These are phyloP conservation scores for Diadromus collaris DNA, from an alignment of 2,888 invertebrate species.

Conservation along the genomic window DNA sequence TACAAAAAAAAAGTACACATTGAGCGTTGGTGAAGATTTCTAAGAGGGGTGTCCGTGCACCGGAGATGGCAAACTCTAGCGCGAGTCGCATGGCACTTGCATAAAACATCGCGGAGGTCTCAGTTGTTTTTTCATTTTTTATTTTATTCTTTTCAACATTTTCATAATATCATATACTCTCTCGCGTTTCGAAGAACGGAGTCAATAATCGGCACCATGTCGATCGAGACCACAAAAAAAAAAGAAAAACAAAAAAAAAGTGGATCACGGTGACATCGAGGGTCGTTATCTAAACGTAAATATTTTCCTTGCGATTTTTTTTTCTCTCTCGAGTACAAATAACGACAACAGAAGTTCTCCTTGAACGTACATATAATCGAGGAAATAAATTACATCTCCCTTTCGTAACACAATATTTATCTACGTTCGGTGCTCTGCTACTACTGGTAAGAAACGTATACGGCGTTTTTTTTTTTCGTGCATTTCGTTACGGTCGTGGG, in stretches of 20 bases:
- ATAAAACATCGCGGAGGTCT: conserved; percentile 14
- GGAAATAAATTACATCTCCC: conserved; percentile 43
- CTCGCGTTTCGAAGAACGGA: conserved; percentile 6
- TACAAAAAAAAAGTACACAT: conserved; percentile 10
- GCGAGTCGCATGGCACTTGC: conserved; percentile 40
- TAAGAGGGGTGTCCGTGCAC: conserved; percentile 23
- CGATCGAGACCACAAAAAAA: conserved; percentile 14
- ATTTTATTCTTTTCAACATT: not conserved
- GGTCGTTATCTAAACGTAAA: conserved; percentile 6
- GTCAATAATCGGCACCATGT: conserved; percentile 37
- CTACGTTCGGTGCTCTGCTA: conserved; percentile 30
- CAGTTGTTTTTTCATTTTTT: conserved; percentile 8
- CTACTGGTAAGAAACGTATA: conserved; percentile 26
- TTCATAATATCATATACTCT: not conserved
- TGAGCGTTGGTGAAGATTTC: conserved; percentile 40
- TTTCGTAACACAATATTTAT: conserved; percentile 35
- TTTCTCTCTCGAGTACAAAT: conserved; percentile 8
- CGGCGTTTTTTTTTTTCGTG: conserved; percentile 19
- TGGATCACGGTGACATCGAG: not conserved
- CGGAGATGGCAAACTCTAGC: conserved; percentile 34
- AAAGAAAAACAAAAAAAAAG: not conserved
- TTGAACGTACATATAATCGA: conserved; percentile 39
- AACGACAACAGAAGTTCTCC: conserved; percentile 13
- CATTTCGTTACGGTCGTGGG: conserved; percentile 36
- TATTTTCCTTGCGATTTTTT: not conserved